phyloP scores from a whole-genome alignment of 2,888 invertebrate species.

The Catocala sponsa region DNA sequence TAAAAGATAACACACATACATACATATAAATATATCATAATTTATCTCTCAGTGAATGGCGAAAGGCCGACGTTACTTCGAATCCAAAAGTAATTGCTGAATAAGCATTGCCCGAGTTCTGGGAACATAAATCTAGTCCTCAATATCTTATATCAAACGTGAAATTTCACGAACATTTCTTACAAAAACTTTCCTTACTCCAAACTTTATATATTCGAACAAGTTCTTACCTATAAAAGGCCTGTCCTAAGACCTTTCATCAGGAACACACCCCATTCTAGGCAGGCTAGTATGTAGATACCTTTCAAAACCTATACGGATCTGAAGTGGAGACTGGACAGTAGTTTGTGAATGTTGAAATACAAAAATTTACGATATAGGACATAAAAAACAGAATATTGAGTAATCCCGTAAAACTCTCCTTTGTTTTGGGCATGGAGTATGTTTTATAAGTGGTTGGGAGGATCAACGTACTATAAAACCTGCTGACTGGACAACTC shows the following conservation, averaged over 20 bases:
- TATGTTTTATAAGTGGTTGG: slow-evolving; percentile 18
- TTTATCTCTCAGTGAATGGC: too few species aligned
- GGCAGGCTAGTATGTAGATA: not conserved
- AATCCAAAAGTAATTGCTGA: not conserved
- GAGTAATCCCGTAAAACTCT: slow-evolving; percentile 30
- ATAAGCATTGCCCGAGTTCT: not conserved
- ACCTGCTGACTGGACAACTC: not conserved
- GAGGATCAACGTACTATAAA: slow-evolving; percentile 11
- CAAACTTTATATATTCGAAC: not conserved
- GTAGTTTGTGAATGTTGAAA: slow-evolving; percentile 4
- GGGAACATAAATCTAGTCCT: not conserved
- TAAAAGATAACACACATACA: too few species aligned
- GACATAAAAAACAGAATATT: slow-evolving; percentile 20
- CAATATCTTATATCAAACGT: not conserved
- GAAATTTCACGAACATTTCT: not conserved
- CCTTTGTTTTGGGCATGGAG: slow-evolving; percentile 19
- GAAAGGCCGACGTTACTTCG: not conserved
- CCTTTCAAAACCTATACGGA: not conserved
- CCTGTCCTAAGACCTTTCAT: not conserved
- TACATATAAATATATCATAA: too few species aligned
- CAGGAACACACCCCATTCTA: slow-evolving; percentile 5
- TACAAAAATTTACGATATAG: slow-evolving; percentile 19
- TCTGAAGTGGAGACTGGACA: not conserved
- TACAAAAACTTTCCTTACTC: not conserved
- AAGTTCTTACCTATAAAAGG: not conserved